Evolutionary conservation across 2,113 vertebrate genomes (phyloP), one percentile per base, ranked within the genome.

Genomic region (Cynopterus brachyotis): DNA sequence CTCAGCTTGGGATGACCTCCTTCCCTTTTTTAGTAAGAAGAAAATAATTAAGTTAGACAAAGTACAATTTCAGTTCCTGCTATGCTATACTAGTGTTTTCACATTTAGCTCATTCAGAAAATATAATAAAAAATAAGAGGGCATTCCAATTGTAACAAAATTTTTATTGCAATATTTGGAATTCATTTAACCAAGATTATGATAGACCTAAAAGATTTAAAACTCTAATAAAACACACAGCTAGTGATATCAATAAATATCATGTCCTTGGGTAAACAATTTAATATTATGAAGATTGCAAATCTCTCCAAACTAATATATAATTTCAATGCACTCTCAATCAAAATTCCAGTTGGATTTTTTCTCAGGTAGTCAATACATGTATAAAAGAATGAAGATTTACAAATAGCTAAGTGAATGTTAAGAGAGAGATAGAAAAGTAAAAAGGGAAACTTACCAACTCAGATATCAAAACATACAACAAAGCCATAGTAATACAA

Each of bases 61-160:
- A 89, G 17, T 89, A 59, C n/a, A n/a, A 4, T 60, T 66, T 95
- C 67, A 45, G 9, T 88, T 91, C 75, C 62, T 30, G 9, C 47
- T 79, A 15, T 76, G 37, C 40, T 72, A 7, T 42, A 4, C 17
- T 80, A 2, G 6, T 89, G 45, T 81, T 83, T 80, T 83, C 42
- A 86, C 28, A 83, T 15, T 70, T 67, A 95, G 40, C n/a, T 75
- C 26, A 76, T 82, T 22, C 80, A 93, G 86, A 91, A 94, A 93
- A 80, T 89, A 64, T 35, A 80, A 40, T 92, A 30, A 66, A 86
- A 92, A 78, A 35, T 84, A 78, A 89, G 40, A 87, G 62, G 15
- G 30, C 2, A 9, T 94, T 87, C 42, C 35, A 91, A 55, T 78
- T 62, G 53, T 70, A 89, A 50, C 10, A 73, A 66, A 45, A 73